Evolutionary conservation across 2,888 invertebrate genomes (phyloP), one percentile per base, ranked within the genome.

Genomic region (Hyposoter dolosus): DNA sequence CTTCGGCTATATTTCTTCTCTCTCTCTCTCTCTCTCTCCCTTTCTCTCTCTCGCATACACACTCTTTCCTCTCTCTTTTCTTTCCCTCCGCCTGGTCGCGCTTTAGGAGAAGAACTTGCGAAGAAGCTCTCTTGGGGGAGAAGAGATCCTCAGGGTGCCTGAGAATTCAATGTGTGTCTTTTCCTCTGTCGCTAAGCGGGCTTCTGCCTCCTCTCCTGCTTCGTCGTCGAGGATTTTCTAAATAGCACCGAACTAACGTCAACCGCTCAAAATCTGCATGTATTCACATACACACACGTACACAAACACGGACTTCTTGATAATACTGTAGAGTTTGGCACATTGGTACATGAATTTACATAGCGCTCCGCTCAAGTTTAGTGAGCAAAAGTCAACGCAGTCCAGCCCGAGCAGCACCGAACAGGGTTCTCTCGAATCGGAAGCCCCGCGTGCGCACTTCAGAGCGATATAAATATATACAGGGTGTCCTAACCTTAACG

Each of bases 101-200:
- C 84, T 76, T 81, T 84, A 77, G 69, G 82, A 74, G 69, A 72
- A 56, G 72, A 71, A 81, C 81, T 79, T 74, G 82, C 82, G 81
- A 76, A 72, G 76, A 84, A 81, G 69, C 82, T 82, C 84, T 82
- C 65, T 35, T 17, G 47, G 43, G 82, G 45, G 78, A 78, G 85
- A 74, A 43, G 83, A 47, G 82, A 79, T 78, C 50, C 69, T 81
- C 81, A 53, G 82, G 74, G 83, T 83, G 81, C 71, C 72, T 74
- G 35, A 60, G 82, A 78, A 78, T 85, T 82, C 68, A 66, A 75
- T 56, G 50, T 45, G 32, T 75, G 53, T 75, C 74, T 75, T 69
- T 63, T 60, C 69, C 68, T 19, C 80, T 82, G 83, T 78, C 77
- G 84, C 81, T 72, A 77, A 84, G 81, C 81, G 84, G 56, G 53